Evolutionary conservation across 2,113 vertebrate species (phyloP), one percentile per base, ranked within the genome.

Genomic region (Muscicapa adusta): DNA sequence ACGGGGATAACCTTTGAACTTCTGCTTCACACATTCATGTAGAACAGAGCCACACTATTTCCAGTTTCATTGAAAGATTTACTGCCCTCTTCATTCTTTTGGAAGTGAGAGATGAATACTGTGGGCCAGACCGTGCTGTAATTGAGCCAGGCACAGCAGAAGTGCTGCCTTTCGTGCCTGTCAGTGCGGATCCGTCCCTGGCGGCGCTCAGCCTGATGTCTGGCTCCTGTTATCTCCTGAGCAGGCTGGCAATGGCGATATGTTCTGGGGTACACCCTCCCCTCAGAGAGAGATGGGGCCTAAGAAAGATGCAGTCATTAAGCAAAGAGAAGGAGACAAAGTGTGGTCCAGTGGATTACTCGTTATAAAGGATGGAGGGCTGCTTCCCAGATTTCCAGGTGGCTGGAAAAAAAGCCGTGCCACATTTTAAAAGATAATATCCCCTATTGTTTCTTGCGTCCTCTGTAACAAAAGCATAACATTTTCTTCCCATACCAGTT

Each of bases 101-200:
- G 29, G 57, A 94, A 84, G 60, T 45, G 76, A 50, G 79, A 48
- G 78, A 91, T 75, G 84, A 74, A 50, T 70, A 38, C 48, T 40
- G 40, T 38, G 36, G n/a, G 29, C 29, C 78, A 79, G 60, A 36
- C 13, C 4, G 20, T 48, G 43, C 56, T 72, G 43, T 54, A 75
- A 65, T 63, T 94, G 33, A 71, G 79, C 45, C 40, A 47, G 40
- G 15, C 5, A 1, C 23, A 47, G 34, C 12, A 5, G 25, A 67
- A 93, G 26, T 7, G 56, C 25, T 86, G 74, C 16, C n/a, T 57
- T 3, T 2, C 8, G 36, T 33, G 57, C 26, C 73, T 61, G 9
- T 73, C 85, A 71, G 53, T 0, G 0, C 2, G 5, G 72, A 93
- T 71, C 2, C 0, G 0, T 88, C 72, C 60, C 67, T 1, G 3